Base-by-base conservation (phyloP, 2,797 vertebrate genomes). In the Poecilia picta region DNA sequence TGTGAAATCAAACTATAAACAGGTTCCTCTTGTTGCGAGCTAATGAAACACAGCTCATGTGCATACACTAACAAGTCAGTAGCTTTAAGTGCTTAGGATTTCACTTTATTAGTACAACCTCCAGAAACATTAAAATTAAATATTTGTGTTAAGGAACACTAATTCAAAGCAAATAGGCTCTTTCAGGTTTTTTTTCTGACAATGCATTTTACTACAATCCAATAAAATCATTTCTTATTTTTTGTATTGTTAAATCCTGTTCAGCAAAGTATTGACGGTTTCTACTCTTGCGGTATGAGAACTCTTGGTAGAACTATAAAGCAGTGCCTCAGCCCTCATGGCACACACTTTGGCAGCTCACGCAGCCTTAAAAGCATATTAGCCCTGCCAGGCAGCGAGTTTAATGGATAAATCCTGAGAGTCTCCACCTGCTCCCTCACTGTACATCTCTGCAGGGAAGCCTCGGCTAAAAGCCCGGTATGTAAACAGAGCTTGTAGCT, bases 401-500 rank as follows among this genome's bases (percentile, higher is more conserved):
- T 80, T 88, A 88, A 88, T 81, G 81, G 82, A 82, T 81, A 43
- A 81, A 87, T 46, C 85, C 72, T 0, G 57, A 70, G 73, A 72
- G 13, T 47, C 75, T 81, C 85, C 86, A 82, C 80, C 87, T 85
- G 88, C 81, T 78, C 62, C 84, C 78, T 73, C 49, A 2, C 78
- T 68, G 71, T 66, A 8, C 41, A 0, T 13, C 78, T 80, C 87
- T 74, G 85, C 76, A 36, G 76, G 85, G 47, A 62, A 76, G 82
- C 72, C 0, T 12, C 79, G 1, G 79, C 84, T 83, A 75, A 87
- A 77, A 88, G 78, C 81, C 81, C 76, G 8, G 0, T 10, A 53
- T 80, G 74, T 45, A 80, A 83, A 83, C 81, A 39, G 51, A 1
- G 47, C 79, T 23, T 6, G 81, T 46, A 73, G 62, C 83, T 84